Percentiles rank a stretch among this genome's conserved stretches.
These are phyloP conservation scores for Meteorus sp. DNA, from an alignment of 1,140 invertebrate species.

Conservation along the genomic window DNA sequence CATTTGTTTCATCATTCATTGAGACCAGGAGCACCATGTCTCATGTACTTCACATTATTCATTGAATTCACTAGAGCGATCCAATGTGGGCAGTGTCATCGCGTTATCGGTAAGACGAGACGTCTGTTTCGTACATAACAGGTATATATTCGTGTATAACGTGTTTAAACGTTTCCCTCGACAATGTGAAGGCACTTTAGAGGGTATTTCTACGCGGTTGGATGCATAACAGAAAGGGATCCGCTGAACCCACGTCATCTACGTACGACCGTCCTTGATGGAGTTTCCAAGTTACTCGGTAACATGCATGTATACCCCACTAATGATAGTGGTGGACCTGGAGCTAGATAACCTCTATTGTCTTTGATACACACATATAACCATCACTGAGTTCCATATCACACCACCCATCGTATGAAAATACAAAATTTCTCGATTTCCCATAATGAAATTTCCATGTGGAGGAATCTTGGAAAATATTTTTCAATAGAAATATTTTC, in stretches of 20 bases:
- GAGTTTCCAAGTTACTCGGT: constrained; percentile 2
- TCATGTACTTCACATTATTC: constrained; percentile 22
- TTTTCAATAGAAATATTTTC: no score
- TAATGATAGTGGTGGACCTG: neutral
- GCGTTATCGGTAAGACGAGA: neutral
- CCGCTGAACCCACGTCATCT: neutral
- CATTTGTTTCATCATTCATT: no score
- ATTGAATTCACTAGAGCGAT: constrained; percentile 17
- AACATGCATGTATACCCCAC: no score
- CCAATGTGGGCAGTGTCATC: neutral
- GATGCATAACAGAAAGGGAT: neutral
- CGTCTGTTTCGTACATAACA: no score
- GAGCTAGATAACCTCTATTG: neutral
- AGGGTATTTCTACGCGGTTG: neutral
- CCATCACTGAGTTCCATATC: no score
- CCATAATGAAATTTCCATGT: no score
- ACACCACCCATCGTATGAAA: no score
- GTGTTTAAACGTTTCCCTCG: no score
- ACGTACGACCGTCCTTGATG: neutral
- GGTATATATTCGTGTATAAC: no score
- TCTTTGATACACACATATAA: neutral
- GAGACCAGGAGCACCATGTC: neutral
- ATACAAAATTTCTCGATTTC: no score
- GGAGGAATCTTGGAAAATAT: no score
- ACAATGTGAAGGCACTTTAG: no score